Evolutionary conservation across 1,140 invertebrate species (phyloP).

Genomic region (Chrysopa pallens): DNA sequence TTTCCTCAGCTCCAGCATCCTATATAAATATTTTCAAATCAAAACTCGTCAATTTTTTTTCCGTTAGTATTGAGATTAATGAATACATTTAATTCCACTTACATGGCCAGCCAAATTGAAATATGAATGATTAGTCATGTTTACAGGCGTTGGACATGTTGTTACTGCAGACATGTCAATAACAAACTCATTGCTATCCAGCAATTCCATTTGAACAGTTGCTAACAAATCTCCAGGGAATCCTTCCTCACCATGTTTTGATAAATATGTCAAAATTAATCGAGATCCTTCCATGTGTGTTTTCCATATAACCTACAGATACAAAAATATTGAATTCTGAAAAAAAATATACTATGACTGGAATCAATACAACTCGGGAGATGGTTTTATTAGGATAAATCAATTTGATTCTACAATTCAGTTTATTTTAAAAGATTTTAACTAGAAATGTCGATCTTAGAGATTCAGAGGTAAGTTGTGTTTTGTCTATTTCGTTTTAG

Average conservation of each 20-base stretch:
- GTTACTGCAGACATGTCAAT: slow-evolving; percentile 36
- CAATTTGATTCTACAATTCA: too few relatives aligned
- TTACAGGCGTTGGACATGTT: slow-evolving; percentile 36
- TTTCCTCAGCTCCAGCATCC: slow-evolving; percentile 23
- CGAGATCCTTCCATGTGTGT: slow-evolving; percentile 16
- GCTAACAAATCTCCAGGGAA: slow-evolving; percentile 34
- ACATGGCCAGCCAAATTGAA: slow-evolving; percentile 50
- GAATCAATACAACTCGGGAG: too few relatives aligned
- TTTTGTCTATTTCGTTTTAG: too few relatives aligned
- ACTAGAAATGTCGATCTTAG: too few relatives aligned
- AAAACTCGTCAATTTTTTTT: too few relatives aligned
- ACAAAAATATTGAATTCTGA: neutral
- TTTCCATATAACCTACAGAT: slow-evolving; percentile 15
- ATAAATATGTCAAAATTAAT: slow-evolving; percentile 33
- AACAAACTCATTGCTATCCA: slow-evolving; percentile 35
- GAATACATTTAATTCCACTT: too few relatives aligned
- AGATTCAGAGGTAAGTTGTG: too few relatives aligned
- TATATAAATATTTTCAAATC: too few relatives aligned
- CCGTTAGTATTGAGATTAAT: too few relatives aligned
- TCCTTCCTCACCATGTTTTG: slow-evolving; percentile 34
- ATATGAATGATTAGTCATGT: slow-evolving; percentile 45
- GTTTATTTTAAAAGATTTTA: too few relatives aligned
- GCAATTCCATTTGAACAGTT: slow-evolving; percentile 37
- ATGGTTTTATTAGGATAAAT: too few relatives aligned
- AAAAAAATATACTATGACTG: too few relatives aligned